Conservation (phyloP, 2,113 vertebrate species). For the Melanerpes formicivorus region DNA sequence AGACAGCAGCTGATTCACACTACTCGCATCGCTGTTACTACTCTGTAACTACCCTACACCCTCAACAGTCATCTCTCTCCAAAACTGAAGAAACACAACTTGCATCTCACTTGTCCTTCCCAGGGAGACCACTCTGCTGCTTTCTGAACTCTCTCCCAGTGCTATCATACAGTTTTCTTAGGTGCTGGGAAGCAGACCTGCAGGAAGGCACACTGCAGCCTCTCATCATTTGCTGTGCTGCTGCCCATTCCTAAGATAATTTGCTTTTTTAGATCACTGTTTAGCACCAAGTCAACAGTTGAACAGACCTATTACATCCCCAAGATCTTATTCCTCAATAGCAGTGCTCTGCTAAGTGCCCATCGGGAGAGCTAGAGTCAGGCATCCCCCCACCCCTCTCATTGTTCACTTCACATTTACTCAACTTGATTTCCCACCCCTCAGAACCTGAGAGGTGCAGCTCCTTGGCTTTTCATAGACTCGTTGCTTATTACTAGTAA, state of each 20-base stretch:
- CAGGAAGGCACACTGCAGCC: background rate
- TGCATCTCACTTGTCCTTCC: background rate
- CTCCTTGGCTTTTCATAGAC: background rate
- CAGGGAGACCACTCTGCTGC: background rate
- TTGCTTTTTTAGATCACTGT: background rate
- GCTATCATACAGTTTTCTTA: background rate
- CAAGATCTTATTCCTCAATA: background rate
- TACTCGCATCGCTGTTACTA: background rate
- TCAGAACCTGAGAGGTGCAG: background rate
- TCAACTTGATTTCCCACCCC: background rate
- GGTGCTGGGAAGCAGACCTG: background rate
- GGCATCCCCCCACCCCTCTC: accelerated
- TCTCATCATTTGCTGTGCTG: accelerated
- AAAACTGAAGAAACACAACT: background rate
- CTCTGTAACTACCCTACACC: background rate
- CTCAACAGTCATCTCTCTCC: background rate
- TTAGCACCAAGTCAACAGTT: background rate
- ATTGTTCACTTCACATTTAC: background rate
- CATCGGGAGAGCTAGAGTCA: background rate
- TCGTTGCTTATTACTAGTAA: background rate
- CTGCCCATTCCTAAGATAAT: background rate
- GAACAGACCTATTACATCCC: background rate
- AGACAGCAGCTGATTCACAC: background rate
- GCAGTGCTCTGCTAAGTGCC: background rate
- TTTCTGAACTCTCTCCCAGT: background rate